These are phyloP conservation scores for Rhagoletis pomonella DNA, from an alignment of 1,140 invertebrate genomes.

Conservation along the genomic window DNA sequence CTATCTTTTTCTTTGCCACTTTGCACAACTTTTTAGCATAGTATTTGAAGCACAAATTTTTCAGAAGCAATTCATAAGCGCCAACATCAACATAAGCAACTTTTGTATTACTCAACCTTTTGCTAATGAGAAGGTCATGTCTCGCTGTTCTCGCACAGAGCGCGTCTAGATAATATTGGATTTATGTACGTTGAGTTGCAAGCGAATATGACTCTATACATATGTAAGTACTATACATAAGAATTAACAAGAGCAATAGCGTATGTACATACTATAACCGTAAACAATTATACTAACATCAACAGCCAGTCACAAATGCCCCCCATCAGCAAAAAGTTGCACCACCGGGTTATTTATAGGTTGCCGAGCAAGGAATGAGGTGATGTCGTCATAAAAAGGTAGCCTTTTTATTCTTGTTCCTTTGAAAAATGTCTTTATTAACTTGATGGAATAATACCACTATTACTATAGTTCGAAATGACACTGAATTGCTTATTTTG, in stretches of 20 bases:
- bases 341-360: not conserved
- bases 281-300: not conserved
- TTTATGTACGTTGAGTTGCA: not conserved
- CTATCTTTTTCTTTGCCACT: no score
- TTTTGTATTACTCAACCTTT: not conserved
- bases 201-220: not conserved
- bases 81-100: not conserved
- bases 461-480: no score
- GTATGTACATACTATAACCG: no score
- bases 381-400: no score
- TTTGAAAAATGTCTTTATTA: no score
- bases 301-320: not conserved
- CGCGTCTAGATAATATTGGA: not conserved
- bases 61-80: not conserved
- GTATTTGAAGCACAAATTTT: not conserved
- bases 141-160: not conserved
- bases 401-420: no score
- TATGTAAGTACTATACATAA: not conserved
- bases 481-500: no score
- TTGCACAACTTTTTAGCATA: not conserved
- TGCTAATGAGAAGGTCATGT: conserved; percentile 30
- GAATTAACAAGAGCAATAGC: no score
- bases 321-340: not conserved
- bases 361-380: no score
- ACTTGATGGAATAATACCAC: no score